phyloP scores from a whole-genome alignment of 2,797 vertebrate species.

The Prunella strophiata region DNA sequence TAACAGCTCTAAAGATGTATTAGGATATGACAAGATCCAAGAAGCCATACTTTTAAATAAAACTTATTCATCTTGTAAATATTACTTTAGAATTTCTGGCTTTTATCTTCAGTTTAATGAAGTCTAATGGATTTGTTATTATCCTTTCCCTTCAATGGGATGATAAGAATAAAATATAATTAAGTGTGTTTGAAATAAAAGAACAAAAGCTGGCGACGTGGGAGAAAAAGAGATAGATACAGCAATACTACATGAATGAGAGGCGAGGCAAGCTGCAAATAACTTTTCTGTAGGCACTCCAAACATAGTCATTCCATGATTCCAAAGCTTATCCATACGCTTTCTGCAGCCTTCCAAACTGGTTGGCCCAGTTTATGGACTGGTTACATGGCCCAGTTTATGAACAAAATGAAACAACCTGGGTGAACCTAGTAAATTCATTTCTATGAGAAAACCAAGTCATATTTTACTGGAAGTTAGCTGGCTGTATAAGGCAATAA shows the following conservation, averaged over 20 bases:
- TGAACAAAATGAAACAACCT: not conserved
- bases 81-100: not conserved
- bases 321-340: not conserved
- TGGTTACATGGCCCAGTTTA: not conserved
- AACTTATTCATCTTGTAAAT: slow-evolving; percentile 46
- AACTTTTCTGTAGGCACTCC: not conserved
- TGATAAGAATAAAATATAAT: slow-evolving; percentile 45
- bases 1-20: not conserved
- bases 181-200: not conserved
- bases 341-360: not conserved
- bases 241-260: not conserved
- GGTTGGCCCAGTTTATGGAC: not conserved
- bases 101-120: slow-evolving; percentile 61
- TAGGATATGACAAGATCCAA: not conserved
- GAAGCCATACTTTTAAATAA: not conserved
- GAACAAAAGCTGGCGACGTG: not conserved
- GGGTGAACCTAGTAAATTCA: not conserved
- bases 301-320: not conserved
- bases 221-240: not conserved
- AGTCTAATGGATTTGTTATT: slow-evolving; percentile 60
- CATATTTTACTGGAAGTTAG: not conserved
- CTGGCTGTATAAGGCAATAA: not conserved
- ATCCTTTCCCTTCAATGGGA: slow-evolving; percentile 7
- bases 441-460: not conserved
- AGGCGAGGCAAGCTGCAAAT: not conserved